A percentile compares a stretch with the other conserved stretches of the same genome.
Evolutionary conservation across 2,113 vertebrate genomes (phyloP).

Genomic region (Cochlearius cochlearius): DNA sequence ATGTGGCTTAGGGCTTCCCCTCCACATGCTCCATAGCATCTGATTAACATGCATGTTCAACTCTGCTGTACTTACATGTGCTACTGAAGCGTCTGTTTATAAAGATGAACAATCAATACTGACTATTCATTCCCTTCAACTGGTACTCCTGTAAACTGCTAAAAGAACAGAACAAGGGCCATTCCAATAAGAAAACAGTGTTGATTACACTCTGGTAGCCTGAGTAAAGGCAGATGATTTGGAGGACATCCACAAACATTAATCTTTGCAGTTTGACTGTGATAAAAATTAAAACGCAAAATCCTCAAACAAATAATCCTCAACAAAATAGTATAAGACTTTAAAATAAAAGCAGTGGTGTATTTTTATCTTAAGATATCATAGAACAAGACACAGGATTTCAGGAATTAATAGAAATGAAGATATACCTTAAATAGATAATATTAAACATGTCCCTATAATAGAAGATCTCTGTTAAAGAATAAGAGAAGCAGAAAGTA

Average conservation of each 20-base stretch:
- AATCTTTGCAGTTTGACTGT: not conserved
- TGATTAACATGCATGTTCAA: not conserved
- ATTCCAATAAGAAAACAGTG: not conserved
- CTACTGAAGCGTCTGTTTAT: not conserved
- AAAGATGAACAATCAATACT: not conserved
- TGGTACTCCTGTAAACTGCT: not conserved
- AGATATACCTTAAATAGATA: not conserved
- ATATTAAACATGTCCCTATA: not conserved
- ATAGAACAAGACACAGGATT: not conserved
- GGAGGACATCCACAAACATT: not conserved
- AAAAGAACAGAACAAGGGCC: not conserved
- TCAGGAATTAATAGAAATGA: not conserved
- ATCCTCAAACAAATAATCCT: not conserved
- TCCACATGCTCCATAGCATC: not conserved
- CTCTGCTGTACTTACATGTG: not conserved
- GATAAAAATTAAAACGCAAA: constrained; percentile 7
- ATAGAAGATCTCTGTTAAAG: not conserved
- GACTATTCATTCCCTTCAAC: not conserved
- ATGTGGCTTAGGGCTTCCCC: not conserved
- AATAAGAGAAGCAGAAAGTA: not conserved
- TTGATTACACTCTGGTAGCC: not conserved
- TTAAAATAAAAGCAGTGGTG: not conserved
- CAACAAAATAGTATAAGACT: not conserved
- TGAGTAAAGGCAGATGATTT: not conserved
- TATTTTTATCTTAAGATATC: not conserved